A percentile compares a stretch with the other conserved stretches of the same genome.
Evolutionary conservation across 2,888 invertebrate genomes (phyloP).

Genomic region (Sarcophaga subvicina): DNA sequence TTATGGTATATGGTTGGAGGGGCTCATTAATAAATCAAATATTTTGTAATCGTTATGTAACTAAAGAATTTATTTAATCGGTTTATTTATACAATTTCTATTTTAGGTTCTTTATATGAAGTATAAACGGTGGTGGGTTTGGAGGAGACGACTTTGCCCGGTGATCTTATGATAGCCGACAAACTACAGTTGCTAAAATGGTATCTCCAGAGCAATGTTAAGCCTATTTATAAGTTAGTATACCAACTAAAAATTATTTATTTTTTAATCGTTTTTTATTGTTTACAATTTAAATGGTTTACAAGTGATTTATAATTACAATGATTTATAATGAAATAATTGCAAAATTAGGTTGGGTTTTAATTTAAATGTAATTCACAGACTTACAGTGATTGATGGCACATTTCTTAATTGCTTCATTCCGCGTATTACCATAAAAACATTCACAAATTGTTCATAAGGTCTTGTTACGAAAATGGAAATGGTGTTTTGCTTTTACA

Average conservation of each 20-base stretch:
- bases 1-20: too few relatives aligned
- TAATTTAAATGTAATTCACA: neutral
- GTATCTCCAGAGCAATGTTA: constrained; percentile 89
- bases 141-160: constrained; percentile 87
- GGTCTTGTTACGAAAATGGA: too few relatives aligned
- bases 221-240: constrained; percentile 89
- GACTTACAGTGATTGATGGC: constrained; percentile 47
- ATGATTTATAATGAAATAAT: constrained; percentile 5
- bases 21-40: neutral
- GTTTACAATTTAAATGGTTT: neutral
- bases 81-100: constrained; percentile 16
- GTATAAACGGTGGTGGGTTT: constrained; percentile 87
- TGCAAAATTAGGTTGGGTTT: neutral
- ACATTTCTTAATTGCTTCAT: constrained; percentile 38
- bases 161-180: constrained; percentile 88
- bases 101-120: constrained; percentile 81
- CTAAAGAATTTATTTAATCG: neutral
- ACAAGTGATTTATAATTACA: neutral
- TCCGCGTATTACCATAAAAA: neutral
- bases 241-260: too few relatives aligned
- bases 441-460: too few relatives aligned
- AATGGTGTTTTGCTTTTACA: too few relatives aligned
- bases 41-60: neutral
- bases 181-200: constrained; percentile 90
- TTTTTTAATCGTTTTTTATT: neutral